A percentile compares a stretch with the other conserved stretches of the same genome.
These are phyloP conservation scores for Lagodon rhomboides DNA, from an alignment of 2,797 vertebrate genomes.

Conservation along the genomic window DNA sequence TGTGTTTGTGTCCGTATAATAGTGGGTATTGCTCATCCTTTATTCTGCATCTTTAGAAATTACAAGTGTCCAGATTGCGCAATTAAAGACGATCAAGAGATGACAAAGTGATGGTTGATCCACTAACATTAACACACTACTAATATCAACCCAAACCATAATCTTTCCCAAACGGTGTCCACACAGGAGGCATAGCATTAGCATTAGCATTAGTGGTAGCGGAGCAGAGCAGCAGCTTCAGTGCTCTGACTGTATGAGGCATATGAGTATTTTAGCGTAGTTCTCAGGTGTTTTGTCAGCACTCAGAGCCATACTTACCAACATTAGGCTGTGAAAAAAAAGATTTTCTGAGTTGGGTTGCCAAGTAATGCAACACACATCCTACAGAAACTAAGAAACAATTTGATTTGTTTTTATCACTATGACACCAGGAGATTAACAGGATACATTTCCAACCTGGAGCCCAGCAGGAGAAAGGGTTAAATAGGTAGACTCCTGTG, in stretches of 20 bases:
- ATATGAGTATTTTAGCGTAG: background rate
- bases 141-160: background rate
- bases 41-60: background rate
- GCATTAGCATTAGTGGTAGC: background rate
- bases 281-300: background rate
- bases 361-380: too few relatives aligned
- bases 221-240: too few relatives aligned
- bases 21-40: background rate
- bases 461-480: too few relatives aligned
- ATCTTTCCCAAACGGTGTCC: background rate
- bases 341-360: too few relatives aligned
- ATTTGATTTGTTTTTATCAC: too few relatives aligned
- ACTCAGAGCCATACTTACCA: too few relatives aligned
- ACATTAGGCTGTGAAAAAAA: too few relatives aligned
- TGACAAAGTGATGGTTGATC: too few relatives aligned
- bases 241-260: background rate
- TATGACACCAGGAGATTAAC: too few relatives aligned
- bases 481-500: too few relatives aligned
- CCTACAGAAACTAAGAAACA: too few relatives aligned
- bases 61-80: background rate
- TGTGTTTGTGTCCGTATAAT: background rate
- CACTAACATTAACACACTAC: background rate
- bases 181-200: background rate
- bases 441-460: too few relatives aligned
- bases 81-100: background rate